Base-by-base conservation (phyloP, 2,888 invertebrate genomes). In the Heliconius ethilla region DNA sequence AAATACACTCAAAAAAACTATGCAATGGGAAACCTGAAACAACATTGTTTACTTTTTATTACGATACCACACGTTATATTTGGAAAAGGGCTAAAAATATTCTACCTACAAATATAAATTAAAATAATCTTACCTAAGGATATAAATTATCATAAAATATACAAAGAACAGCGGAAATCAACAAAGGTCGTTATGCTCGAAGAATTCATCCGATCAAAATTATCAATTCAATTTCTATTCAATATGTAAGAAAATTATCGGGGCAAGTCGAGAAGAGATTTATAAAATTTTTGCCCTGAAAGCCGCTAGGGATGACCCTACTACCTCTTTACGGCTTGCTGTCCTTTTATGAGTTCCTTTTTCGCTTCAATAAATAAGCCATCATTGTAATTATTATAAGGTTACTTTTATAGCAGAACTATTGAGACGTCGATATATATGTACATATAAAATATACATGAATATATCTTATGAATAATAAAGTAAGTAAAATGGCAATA, bases 301-400 rank as follows among this genome's bases (percentile, higher is more conserved):
- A 89, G 86, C 89, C 90, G 84, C 88, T 82, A 84, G 89, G 89
- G 90, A 90, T 87, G 87, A 89, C 88, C 89, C 70, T 45, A 70
- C 70, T 70, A 70, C 27, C 70, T 51, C 89, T 92, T 92, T 92
- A 92, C 89, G 89, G 90, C 90, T 89, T 90, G 90, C 89, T 90
- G 89, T 89, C 88, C 90, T 91, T 92, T 91, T 90, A 91, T 88
- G 90, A 89, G 87, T 86, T 87, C 86, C 55, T 89, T 89, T 91
- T 92, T 92, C 91, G 90, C 90, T 91, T 91, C 89, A 90, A 91
- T 91, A 91, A 89, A 90, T 89, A 87, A 89, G 89, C 89, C 88
- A 89, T 87, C n/a, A 72, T n/a, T 59, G 55, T 51, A 72, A 67
- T 67, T 67, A 67, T 67, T 40, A 67, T n/a, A 40, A 67, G 88